Conservation (phyloP, 2,888 invertebrate genomes). For the Melitaea athalia region DNA sequence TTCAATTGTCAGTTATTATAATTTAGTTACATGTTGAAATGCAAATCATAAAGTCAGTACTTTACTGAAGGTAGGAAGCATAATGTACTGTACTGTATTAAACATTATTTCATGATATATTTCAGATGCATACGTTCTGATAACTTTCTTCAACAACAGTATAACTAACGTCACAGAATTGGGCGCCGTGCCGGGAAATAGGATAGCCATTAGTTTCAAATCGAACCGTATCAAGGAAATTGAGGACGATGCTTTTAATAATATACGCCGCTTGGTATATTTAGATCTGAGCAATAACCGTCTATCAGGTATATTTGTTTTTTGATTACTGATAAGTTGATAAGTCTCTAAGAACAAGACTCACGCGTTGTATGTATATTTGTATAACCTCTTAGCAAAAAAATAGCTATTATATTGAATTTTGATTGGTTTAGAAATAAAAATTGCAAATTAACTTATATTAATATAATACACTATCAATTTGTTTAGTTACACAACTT, state of each 20-base stretch:
- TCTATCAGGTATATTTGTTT: slow-evolving; percentile 69
- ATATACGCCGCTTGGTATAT: slow-evolving; percentile 73
- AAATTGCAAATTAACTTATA: not conserved
- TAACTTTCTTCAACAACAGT: slow-evolving; percentile 82
- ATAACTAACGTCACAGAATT: slow-evolving; percentile 74
- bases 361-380: not conserved
- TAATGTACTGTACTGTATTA: not conserved
- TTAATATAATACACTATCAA: no score
- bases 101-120: slow-evolving; percentile 21
- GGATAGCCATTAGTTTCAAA: slow-evolving; percentile 77
- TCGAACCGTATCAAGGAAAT: slow-evolving; percentile 78
- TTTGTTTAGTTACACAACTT: no score
- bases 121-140: slow-evolving; percentile 73
- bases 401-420: not conserved
- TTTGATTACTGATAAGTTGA: slow-evolving; percentile 21
- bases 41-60: no score
- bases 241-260: slow-evolving; percentile 76
- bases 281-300: slow-evolving; percentile 83
- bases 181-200: slow-evolving; percentile 65
- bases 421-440: not conserved
- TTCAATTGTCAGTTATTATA: no score
- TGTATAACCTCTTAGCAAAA: not conserved
- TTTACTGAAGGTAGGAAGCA: not conserved
- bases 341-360: slow-evolving; percentile 1
- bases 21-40: no score